phyloP scores from a whole-genome alignment of 2,113 vertebrate genomes.

The Mustela lutreola region DNA sequence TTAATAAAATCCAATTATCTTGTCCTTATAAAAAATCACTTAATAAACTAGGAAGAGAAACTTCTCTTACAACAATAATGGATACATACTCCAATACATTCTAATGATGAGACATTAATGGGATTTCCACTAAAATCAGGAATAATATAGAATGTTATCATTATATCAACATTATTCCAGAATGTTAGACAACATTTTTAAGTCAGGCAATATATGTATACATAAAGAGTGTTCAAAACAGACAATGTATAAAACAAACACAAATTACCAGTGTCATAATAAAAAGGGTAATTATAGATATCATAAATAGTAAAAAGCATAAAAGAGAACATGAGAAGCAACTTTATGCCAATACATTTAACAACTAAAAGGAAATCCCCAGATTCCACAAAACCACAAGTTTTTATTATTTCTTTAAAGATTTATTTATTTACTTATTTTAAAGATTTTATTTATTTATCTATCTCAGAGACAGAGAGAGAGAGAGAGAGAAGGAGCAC shows the following conservation, averaged over 20 bases:
- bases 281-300: not conserved
- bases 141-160: not conserved
- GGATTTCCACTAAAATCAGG: not conserved
- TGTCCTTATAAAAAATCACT: not conserved
- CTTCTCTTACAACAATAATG: not conserved
- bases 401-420: no score
- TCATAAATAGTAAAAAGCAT: not conserved
- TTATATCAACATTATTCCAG: not conserved
- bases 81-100: not conserved
- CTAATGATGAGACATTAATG: not conserved
- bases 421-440: no score
- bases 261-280: not conserved
- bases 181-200: not conserved
- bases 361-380: slow-evolving; percentile 14
- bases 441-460: no score
- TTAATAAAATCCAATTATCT: not conserved
- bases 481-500: no score
- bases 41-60: not conserved
- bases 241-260: not conserved
- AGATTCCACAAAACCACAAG: not conserved
- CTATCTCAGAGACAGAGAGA: no score
- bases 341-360: not conserved
- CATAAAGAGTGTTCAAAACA: not conserved
- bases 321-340: not conserved
- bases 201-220: not conserved